Evolutionary conservation across 2,797 vertebrate genomes (phyloP).

Genomic region (Momotus momota): DNA sequence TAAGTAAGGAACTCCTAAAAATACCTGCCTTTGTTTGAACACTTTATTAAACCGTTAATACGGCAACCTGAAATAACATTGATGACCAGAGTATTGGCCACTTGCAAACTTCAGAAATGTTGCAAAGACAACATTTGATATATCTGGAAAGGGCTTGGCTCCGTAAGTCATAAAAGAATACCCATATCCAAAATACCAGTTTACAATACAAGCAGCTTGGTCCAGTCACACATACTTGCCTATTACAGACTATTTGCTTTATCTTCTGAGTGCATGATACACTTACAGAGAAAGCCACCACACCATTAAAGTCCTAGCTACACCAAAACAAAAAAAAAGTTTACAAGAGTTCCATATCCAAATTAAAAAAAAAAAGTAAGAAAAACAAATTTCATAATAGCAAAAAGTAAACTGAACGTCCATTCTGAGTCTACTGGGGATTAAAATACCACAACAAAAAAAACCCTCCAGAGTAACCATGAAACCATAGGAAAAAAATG

Average conservation of each 20-base stretch:
- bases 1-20: not conserved
- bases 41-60: not conserved
- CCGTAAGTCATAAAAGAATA: not conserved
- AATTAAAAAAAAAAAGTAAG: not conserved
- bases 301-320: not conserved
- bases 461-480: conserved; percentile 59
- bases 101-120: not conserved
- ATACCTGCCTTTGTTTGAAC: not conserved
- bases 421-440: conserved; percentile 4
- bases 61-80: not conserved
- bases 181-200: not conserved
- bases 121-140: not conserved
- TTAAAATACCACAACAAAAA: conserved; percentile 61
- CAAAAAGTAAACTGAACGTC: conserved; percentile 29
- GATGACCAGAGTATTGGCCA: not conserved
- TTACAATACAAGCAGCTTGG: not conserved
- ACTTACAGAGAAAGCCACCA: not conserved
- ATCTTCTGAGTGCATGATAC: not conserved
- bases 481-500: conserved; percentile 58
- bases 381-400: not conserved
- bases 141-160: not conserved
- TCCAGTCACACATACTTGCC: not conserved
- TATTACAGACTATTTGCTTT: not conserved
- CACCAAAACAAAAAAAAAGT: not conserved
- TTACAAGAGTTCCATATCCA: conserved; percentile 27